Percentiles rank a stretch among this genome's conserved stretches.
Conservation (phyloP, 1,140 invertebrate genomes). For the Eurosta solidaginis region DNA sequence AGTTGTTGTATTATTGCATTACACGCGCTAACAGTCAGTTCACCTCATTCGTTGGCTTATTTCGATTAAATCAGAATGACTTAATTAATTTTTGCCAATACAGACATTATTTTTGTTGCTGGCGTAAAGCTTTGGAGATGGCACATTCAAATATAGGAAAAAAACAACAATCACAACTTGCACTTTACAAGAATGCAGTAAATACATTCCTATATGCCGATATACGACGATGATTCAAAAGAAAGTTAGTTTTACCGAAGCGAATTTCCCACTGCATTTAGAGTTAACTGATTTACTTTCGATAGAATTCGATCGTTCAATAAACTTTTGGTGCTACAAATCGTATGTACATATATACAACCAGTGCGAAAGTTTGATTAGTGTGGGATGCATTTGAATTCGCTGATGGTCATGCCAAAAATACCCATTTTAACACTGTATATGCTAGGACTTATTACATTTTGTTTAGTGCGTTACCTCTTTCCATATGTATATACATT, state of each 20-base stretch:
- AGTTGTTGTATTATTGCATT: neutral
- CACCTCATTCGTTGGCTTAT: neutral
- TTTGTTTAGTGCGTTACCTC: too few relatives aligned
- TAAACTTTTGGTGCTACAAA: neutral
- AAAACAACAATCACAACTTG: too few relatives aligned
- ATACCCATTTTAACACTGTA: too few relatives aligned
- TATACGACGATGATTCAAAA: neutral
- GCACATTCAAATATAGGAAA: neutral
- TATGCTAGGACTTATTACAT: too few relatives aligned
- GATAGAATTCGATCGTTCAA: neutral
- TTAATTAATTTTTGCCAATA: conserved; percentile 24
- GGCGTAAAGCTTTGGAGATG: too few relatives aligned
- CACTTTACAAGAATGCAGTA: neutral
- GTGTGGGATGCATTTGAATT: too few relatives aligned
- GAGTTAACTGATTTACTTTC: neutral
- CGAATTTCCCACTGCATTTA: neutral
- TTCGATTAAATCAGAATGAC: conserved; percentile 27
- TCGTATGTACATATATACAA: neutral
- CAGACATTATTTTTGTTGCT: neutral
- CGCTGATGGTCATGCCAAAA: too few relatives aligned
- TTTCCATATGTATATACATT: too few relatives aligned
- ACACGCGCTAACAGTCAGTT: neutral
- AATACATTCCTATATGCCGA: neutral
- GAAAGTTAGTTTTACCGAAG: neutral
- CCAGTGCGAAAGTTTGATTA: too few relatives aligned